A percentile compares a stretch with the other conserved stretches of the same genome.
phyloP scores from a whole-genome alignment of 2,797 vertebrate genomes.

The Sternotherus odoratus region DNA sequence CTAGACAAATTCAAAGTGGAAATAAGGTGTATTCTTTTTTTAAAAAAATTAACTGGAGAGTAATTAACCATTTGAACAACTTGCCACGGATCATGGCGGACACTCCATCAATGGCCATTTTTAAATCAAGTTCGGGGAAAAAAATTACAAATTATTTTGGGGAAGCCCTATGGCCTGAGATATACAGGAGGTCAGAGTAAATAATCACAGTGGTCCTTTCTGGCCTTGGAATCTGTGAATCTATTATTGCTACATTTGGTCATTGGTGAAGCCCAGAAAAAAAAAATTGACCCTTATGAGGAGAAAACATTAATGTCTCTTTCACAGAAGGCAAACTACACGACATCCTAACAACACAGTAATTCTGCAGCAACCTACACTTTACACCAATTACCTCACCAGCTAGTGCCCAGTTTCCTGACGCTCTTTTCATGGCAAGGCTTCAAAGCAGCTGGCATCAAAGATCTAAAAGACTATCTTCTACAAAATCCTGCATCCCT shows the following conservation, averaged over 20 bases:
- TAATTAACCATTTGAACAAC: background rate
- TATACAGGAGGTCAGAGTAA: background rate
- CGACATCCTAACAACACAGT: background rate
- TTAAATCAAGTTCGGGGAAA: background rate
- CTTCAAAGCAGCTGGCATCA: background rate
- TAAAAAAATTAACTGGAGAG: background rate
- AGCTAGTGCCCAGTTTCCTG: background rate
- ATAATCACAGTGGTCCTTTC: background rate
- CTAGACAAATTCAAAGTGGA: background rate
- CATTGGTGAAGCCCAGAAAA: background rate
- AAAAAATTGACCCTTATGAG: rapidly evolving
- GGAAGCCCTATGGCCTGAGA: background rate
- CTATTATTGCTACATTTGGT: background rate
- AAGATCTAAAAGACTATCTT: background rate
- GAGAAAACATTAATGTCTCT: background rate
- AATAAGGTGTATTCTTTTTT: background rate
- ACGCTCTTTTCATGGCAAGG: background rate
- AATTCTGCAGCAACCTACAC: background rate
- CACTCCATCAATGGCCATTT: background rate
- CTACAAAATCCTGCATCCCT: background rate
- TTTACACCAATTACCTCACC: background rate
- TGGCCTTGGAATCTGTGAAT: background rate
- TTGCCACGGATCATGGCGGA: background rate
- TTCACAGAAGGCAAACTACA: background rate
- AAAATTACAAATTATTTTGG: background rate